These are phyloP conservation scores for Macrosiphum euphorbiae DNA, from an alignment of 2,888 invertebrate species.

Conservation along the genomic window DNA sequence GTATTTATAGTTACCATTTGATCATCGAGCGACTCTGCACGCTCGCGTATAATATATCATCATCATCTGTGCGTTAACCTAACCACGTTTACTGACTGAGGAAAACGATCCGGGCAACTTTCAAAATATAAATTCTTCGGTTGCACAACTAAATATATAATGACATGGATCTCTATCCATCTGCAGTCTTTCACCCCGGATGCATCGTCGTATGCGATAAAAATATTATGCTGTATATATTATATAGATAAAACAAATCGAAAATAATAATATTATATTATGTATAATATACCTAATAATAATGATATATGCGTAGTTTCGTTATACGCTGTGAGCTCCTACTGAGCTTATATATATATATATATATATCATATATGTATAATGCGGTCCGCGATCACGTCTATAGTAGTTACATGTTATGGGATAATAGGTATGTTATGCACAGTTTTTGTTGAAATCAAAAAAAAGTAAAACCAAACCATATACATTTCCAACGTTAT, in stretches of 20 bases:
- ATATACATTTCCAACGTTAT: too few species aligned
- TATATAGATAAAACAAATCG: not conserved
- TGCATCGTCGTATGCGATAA: not conserved
- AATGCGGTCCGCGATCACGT: too few species aligned
- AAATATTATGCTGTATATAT: not conserved
- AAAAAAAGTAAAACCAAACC: too few species aligned
- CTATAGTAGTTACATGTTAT: too few species aligned
- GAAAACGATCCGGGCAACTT: conserved; percentile 9
- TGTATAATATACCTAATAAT: not conserved
- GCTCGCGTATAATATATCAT: not conserved
- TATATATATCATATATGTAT: too few species aligned
- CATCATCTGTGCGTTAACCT: not conserved
- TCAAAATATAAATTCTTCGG: conserved; percentile 15
- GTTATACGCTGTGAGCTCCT: not conserved
- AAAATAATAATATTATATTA: not conserved
- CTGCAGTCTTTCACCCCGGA: conserved; percentile 7
- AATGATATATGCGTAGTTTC: not conserved
- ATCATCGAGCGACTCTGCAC: not conserved
- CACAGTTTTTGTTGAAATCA: too few species aligned
- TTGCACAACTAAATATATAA: not conserved
- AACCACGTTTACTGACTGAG: not conserved
- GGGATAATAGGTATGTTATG: too few species aligned
- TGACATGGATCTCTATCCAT: not conserved
- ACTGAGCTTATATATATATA: not conserved
- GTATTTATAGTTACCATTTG: not conserved